phyloP scores from a whole-genome alignment of 1,140 invertebrate genomes.

The Ostrea edulis region DNA sequence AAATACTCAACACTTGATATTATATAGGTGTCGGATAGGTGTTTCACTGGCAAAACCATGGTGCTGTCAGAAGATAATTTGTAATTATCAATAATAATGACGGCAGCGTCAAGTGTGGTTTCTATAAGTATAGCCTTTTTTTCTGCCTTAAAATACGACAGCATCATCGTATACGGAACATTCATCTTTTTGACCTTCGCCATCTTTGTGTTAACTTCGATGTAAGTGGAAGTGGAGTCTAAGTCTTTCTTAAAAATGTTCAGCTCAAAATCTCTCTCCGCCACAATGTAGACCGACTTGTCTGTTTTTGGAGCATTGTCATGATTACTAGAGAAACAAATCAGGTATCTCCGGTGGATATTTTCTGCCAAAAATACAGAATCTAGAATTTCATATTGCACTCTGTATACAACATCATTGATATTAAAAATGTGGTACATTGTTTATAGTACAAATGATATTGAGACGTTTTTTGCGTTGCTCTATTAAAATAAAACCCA shows the following conservation, averaged over 20 bases:
- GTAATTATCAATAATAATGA: background rate
- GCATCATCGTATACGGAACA: background rate
- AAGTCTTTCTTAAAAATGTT: background rate
- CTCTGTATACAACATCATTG: too few relatives aligned
- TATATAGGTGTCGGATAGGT: background rate
- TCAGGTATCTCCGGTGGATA: background rate
- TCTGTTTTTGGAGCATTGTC: background rate
- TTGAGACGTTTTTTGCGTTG: too few relatives aligned
- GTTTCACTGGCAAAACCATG: background rate
- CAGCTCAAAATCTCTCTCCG: background rate
- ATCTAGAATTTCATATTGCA: too few relatives aligned
- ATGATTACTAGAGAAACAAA: background rate
- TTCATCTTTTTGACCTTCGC: background rate
- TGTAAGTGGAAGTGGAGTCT: background rate
- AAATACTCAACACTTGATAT: background rate
- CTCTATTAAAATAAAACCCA: too few relatives aligned
- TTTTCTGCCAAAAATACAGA: too few relatives aligned
- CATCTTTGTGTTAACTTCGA: background rate
- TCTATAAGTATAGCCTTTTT: background rate
- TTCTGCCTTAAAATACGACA: background rate
- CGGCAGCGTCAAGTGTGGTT: background rate
- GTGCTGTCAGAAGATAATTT: background rate
- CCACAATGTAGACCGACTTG: background rate
- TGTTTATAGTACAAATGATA: too few relatives aligned
- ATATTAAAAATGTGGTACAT: too few relatives aligned